A percentile compares a stretch with the other conserved stretches of the same genome.
These are phyloP conservation scores for Mimachlamys varia DNA, from an alignment of 2,888 invertebrate genomes.

Conservation along the genomic window DNA sequence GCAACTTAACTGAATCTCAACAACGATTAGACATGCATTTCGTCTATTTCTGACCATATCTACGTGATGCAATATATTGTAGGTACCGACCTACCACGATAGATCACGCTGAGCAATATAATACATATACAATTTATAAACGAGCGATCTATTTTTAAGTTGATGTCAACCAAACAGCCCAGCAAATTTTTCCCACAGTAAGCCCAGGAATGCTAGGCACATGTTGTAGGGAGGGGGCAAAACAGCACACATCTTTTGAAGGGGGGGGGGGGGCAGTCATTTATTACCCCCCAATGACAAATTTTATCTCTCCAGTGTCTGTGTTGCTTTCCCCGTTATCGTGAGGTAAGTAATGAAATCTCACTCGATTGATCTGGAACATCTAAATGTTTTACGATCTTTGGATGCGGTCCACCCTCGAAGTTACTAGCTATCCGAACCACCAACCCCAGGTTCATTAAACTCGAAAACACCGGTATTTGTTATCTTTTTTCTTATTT, in stretches of 20 bases:
- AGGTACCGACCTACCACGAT: not conserved
- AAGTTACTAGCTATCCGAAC: not conserved
- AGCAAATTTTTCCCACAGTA: not conserved
- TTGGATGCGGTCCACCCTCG: not conserved
- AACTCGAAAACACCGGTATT: not conserved
- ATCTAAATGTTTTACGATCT: slow-evolving; percentile 5
- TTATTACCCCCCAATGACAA: slow-evolving; percentile 8
- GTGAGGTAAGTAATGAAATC: slow-evolving; percentile 1
- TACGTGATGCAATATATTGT: not conserved
- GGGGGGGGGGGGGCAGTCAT: slow-evolving; percentile 9
- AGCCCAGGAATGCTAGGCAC: not conserved
- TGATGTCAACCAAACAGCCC: not conserved
- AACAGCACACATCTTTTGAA: not conserved
- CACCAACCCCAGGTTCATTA: not conserved
- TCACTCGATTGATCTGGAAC: not conserved
- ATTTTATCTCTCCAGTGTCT: slow-evolving; percentile 8
- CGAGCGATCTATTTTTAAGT: slow-evolving; percentile 6
- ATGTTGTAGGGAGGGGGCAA: not conserved
- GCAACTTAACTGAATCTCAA: not conserved
- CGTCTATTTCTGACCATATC: slow-evolving; percentile 1
- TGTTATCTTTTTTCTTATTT: not conserved
- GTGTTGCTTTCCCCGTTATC: slow-evolving; percentile 7
- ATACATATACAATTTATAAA: not conserved
- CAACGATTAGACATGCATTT: not conserved
- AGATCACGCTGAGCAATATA: not conserved